Percentiles rank a stretch among this genome's conserved stretches.
phyloP scores from a whole-genome alignment of 2,888 invertebrate genomes.

The Eilema caniola region DNA sequence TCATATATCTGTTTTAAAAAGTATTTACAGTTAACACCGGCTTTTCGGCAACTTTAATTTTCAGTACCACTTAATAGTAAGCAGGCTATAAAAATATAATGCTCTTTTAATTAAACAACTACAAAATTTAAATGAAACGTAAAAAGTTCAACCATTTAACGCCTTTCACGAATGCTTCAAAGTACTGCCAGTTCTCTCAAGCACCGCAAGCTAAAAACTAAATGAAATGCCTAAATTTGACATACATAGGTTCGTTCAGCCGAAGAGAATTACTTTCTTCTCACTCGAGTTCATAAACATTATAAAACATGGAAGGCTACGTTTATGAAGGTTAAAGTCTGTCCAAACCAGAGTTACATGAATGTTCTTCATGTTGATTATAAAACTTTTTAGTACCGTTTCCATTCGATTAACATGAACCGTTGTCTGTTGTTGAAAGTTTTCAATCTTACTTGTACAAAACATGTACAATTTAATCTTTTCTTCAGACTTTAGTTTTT shows the following conservation, averaged over 20 bases:
- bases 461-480: too few species aligned
- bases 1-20: too few species aligned
- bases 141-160: background rate
- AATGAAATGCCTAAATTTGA: constrained; percentile 17
- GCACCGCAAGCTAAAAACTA: background rate
- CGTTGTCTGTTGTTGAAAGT: background rate
- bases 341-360: background rate
- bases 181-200: constrained; percentile 10
- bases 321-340: background rate
- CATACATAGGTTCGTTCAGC: background rate
- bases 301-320: background rate
- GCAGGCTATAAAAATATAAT: too few species aligned
- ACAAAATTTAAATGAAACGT: background rate
- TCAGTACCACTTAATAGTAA: too few species aligned
- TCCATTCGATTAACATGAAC: background rate
- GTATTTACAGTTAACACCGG: too few species aligned
- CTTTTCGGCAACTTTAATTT: too few species aligned
- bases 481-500: too few species aligned
- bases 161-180: constrained; percentile 9
- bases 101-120: background rate
- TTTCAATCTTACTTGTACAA: background rate
- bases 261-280: background rate
- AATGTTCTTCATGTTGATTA: background rate
- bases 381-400: background rate
- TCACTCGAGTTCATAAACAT: too few species aligned